These are phyloP conservation scores for Laticauda laticaudata DNA, from an alignment of 2,113 vertebrate species.

Conservation along the genomic window DNA sequence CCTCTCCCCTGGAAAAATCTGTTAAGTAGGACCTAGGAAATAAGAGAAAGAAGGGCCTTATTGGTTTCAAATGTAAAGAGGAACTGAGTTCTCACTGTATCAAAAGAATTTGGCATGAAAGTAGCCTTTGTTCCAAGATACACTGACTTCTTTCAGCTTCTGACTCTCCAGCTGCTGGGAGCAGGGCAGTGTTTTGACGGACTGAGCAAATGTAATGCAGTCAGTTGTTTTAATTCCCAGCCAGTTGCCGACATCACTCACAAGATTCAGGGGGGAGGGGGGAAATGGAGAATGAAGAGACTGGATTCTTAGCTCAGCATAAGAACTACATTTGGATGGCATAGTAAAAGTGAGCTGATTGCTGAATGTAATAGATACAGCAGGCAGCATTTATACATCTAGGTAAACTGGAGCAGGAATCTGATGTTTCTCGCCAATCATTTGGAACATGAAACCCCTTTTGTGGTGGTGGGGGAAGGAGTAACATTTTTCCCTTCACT, in stretches of 20 bases:
- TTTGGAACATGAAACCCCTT: constrained; percentile 17
- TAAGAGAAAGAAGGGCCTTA: constrained; percentile 67
- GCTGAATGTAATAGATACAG: constrained; percentile 18
- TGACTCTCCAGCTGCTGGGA: constrained; percentile 72
- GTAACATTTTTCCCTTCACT: constrained; percentile 10
- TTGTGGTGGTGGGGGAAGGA: background rate
- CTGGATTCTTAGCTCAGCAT: constrained; percentile 28
- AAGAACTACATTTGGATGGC: background rate
- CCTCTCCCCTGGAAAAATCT: constrained; percentile 44
- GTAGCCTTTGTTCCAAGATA: constrained; percentile 69
- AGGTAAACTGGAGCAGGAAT: background rate
- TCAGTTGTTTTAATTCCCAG: constrained; percentile 68
- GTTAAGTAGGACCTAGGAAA: constrained; percentile 70
- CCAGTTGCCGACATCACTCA: constrained; percentile 68
- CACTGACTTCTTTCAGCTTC: constrained; percentile 75
- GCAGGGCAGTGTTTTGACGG: constrained; percentile 68
- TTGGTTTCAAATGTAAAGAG: constrained; percentile 67
- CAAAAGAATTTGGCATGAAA: constrained; percentile 72
- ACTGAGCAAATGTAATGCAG: constrained; percentile 60
- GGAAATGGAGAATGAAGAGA: constrained; percentile 14
- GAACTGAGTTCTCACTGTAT: constrained; percentile 76
- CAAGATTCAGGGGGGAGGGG: background rate
- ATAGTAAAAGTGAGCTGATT: background rate
- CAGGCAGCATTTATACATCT: background rate
- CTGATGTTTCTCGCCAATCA: background rate